Conservation (phyloP, 35 echinoderm and acorn worm genomes). For the Apostichopus japonicus region DNA sequence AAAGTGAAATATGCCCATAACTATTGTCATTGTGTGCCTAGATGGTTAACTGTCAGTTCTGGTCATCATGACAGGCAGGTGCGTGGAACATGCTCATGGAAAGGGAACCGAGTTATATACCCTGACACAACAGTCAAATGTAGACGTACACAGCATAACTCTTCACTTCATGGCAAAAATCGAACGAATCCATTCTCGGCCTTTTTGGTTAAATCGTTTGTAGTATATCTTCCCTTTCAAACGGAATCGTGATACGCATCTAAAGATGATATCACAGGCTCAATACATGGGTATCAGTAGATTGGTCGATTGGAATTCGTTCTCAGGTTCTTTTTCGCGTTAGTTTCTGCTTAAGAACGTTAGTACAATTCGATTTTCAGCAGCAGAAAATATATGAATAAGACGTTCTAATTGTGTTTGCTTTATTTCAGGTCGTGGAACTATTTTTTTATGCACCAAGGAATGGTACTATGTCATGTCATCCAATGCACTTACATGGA, state of each 20-base stretch:
- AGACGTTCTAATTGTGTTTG: neutral
- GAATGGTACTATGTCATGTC: neutral
- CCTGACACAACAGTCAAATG: too few relatives aligned
- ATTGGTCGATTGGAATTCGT: neutral
- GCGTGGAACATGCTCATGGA: neutral
- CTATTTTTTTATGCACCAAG: neutral
- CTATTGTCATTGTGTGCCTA: neutral
- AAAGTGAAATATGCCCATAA: neutral
- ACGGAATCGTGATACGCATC: neutral
- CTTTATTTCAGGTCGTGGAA: neutral
- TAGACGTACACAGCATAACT: too few relatives aligned
- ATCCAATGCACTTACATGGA: slow-evolving; percentile 18
- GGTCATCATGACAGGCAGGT: neutral
- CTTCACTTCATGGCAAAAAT: too few relatives aligned
- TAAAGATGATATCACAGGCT: neutral
- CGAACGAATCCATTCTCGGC: neutral
- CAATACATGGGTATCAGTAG: neutral
- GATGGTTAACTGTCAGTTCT: neutral
- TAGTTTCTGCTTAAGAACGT: neutral
- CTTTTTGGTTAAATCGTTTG: neutral
- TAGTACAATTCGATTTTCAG: neutral
- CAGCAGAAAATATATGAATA: neutral
- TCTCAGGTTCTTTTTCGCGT: too few relatives aligned
- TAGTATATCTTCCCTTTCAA: neutral
- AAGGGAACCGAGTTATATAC: too few relatives aligned